A percentile compares a stretch with the other conserved stretches of the same genome.
These are phyloP conservation scores for Ctenopoma kingsleyae DNA, from an alignment of 2,797 vertebrate species.

Conservation along the genomic window DNA sequence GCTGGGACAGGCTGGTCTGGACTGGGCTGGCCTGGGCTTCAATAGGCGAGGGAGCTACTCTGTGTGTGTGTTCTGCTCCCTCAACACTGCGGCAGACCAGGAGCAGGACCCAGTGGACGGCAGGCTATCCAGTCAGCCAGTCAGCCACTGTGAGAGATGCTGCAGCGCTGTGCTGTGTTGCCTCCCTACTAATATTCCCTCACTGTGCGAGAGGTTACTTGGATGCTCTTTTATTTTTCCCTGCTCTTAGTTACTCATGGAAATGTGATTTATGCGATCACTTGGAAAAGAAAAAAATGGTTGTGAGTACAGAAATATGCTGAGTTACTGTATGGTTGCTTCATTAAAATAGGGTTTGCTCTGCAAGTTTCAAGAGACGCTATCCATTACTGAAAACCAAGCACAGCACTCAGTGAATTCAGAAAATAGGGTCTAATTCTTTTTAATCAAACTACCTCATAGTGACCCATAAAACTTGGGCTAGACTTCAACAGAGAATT, in stretches of 20 bases:
- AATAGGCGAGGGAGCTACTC: conserved; percentile 55
- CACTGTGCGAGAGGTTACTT: conserved; percentile 52
- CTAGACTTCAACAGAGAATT: conserved; percentile 45
- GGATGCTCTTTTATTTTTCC: conserved; percentile 55
- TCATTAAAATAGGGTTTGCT: conserved; percentile 80
- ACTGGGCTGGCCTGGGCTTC: conserved; percentile 68
- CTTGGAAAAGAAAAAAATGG: conserved; percentile 53
- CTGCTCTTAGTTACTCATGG: conserved; percentile 57
- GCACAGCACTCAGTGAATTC: conserved; percentile 58
- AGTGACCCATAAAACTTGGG: conserved; percentile 65
- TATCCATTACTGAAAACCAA: conserved; percentile 75
- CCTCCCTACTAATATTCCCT: conserved; percentile 37
- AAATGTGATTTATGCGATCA: conserved; percentile 80
- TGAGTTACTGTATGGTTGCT: conserved; percentile 76
- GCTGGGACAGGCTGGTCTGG: conserved; percentile 73
- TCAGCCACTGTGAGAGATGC: conserved; percentile 62
- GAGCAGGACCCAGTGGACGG: conserved; percentile 68
- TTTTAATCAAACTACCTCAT: conserved; percentile 63
- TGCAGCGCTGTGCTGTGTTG: conserved; percentile 45
- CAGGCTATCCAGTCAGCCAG: conserved; percentile 56
- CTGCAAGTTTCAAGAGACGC: conserved; percentile 71
- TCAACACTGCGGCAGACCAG: conserved; percentile 76
- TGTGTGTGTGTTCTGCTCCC: conserved; percentile 58
- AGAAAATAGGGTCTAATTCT: conserved; percentile 62
- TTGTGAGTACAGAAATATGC: conserved; percentile 70